Percentiles rank a stretch among this genome's conserved stretches.
These are phyloP conservation scores for Cantharis lateralis DNA, from an alignment of 2,888 invertebrate species.

Conservation along the genomic window DNA sequence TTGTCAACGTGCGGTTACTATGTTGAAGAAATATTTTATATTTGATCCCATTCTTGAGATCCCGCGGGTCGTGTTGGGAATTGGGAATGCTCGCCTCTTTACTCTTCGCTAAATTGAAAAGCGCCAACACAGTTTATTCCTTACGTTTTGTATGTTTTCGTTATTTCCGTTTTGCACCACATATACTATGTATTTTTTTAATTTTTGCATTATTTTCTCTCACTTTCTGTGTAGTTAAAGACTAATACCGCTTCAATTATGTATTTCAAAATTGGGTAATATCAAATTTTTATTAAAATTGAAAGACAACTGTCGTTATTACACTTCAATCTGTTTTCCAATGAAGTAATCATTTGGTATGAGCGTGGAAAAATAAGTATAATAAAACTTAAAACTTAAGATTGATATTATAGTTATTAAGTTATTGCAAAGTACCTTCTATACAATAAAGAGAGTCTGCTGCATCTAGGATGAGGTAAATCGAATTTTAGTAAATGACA, in stretches of 20 bases:
- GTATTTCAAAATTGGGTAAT: not conserved
- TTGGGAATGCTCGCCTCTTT: constrained; percentile 31
- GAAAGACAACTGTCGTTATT: not conserved
- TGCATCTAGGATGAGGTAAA: not conserved
- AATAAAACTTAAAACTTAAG: not conserved
- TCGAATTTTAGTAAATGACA: not conserved
- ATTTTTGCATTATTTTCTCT: not conserved
- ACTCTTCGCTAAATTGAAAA: constrained; percentile 33
- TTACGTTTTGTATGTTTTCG: not conserved
- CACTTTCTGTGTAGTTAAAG: not conserved
- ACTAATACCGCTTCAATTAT: not conserved
- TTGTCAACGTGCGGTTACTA: constrained; percentile 26
- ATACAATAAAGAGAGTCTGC: not conserved
- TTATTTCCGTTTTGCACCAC: not conserved
- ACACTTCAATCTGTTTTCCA: not conserved
- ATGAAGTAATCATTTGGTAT: not conserved
- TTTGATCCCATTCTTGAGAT: constrained; percentile 38
- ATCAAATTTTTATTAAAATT: not conserved
- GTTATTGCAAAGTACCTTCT: not conserved
- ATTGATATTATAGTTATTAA: not conserved
- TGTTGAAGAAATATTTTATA: constrained; percentile 36
- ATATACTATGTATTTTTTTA: not conserved
- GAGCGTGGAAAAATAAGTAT: not conserved
- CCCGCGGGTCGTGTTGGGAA: constrained; percentile 36
- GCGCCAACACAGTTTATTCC: constrained; percentile 20